These are phyloP conservation scores for Rotaria macrura DNA, from an alignment of 2,888 invertebrate species.

Conservation along the genomic window DNA sequence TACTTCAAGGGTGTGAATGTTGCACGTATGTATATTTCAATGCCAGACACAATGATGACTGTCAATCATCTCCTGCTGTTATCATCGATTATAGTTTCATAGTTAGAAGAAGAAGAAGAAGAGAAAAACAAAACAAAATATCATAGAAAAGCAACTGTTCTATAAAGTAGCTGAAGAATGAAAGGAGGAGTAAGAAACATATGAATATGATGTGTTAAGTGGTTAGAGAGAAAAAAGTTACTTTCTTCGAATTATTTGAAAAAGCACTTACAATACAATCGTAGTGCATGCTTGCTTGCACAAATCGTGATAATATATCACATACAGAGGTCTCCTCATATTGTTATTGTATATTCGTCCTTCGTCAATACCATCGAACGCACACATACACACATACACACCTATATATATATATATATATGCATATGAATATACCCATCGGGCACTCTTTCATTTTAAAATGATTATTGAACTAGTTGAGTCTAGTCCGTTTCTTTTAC, in stretches of 20 bases:
- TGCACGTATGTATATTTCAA: constrained; percentile 8
- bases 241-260: background rate
- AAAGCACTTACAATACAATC: background rate
- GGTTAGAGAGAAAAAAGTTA: background rate
- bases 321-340: background rate
- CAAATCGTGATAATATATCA: constrained; percentile 14
- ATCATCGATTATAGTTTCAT: background rate
- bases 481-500: constrained; percentile 1
- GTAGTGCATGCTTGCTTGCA: background rate
- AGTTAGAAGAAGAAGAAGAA: background rate
- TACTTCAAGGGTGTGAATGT: background rate
- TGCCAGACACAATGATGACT: background rate
- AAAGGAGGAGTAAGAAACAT: background rate
- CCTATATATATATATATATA: background rate
- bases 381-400: no score
- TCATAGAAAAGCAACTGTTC: background rate
- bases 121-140: background rate
- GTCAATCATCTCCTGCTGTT: background rate
- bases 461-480: constrained; percentile 8
- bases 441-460: constrained; percentile 1
- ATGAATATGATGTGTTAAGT: background rate
- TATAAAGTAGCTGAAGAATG: background rate
- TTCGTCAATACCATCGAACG: background rate
- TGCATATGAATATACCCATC: background rate
- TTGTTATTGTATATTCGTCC: constrained; percentile 8